phyloP scores from a whole-genome alignment of 2,797 vertebrate genomes.

The Pantherophis alleghaniensis region DNA sequence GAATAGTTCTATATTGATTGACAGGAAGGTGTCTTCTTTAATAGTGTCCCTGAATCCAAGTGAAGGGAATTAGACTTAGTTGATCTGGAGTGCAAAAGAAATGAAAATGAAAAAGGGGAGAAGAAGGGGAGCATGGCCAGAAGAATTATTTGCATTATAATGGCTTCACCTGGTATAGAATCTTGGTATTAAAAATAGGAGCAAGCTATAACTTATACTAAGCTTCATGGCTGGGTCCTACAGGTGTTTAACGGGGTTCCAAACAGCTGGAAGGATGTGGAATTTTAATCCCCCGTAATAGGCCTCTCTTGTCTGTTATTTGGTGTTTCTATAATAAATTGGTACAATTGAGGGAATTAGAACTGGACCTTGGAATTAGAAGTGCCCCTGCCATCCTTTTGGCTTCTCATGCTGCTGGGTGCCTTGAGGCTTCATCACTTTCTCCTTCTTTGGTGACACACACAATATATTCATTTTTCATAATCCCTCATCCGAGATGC shows the following conservation, averaged over 20 bases:
- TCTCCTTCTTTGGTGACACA: slow-evolving; percentile 45
- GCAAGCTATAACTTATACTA: neutral
- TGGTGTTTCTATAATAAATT: neutral
- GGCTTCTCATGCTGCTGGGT: neutral
- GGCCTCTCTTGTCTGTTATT: neutral
- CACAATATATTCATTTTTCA: slow-evolving; percentile 5
- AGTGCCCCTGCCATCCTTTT: neutral
- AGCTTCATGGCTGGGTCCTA: neutral
- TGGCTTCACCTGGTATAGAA: neutral
- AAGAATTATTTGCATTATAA: neutral
- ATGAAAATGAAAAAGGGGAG: neutral
- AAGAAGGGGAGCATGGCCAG: neutral
- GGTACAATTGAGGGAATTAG: neutral
- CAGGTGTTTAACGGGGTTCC: neutral
- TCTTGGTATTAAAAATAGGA: neutral
- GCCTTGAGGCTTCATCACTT: neutral
- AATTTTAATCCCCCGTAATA: neutral
- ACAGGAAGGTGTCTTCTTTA: neutral
- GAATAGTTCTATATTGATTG: neutral
- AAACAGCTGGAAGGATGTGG: neutral
- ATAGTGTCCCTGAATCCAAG: neutral
- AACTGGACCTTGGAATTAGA: neutral
- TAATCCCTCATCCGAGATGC: neutral
- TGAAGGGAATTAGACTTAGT: neutral
- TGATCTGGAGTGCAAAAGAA: neutral